Base-by-base conservation (phyloP, 2,888 invertebrate genomes). In the Eurytoma adleriae region DNA sequence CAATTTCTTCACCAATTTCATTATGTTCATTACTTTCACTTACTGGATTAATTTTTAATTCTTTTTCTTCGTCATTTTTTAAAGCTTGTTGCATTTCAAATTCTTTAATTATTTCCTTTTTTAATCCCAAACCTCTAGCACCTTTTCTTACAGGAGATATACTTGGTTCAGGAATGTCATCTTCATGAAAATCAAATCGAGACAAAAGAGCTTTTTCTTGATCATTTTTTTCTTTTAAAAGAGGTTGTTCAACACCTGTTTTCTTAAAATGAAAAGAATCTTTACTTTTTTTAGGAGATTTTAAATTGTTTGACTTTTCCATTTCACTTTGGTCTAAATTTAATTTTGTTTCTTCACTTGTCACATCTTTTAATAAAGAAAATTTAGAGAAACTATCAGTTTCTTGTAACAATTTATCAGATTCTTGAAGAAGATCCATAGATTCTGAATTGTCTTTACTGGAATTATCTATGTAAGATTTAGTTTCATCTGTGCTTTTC, bases 181-280 rank as follows among this genome's bases (percentile, higher is more conserved):
- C 95, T 71, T 94, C 94, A 84, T 95, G 94, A 88, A 96, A 96
- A 89, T 96, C 96, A 87, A 96, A 96, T 88, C 96, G 96, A 0
- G 95, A 94, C 73, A 94, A 91, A 20, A 92, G 90, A 84, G 90
- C 92, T 40, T 40, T 40, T 91, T 83, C 92, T 90, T 90, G 92
- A 90, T 86, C 88, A 77, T 88, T 85, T 69, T 86, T 88, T 48
- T 87, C 85, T 16, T 54, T 24, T 52, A 74, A 74, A 16, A 79
- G 54, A 54, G 71, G 62, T 20, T 77, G 77, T 61, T 73, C 57
- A 66, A 50, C 83, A 27, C 12, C 20, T 52, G 3, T 82, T 79
- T 18, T 84, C 82, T 30, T 79, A 62, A 79, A 71, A 72, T 54
- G 67, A 62, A 83, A 61, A 56, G 62, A 83, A 79, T 82, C 83